A percentile compares a stretch with the other conserved stretches of the same genome.
phyloP scores from a whole-genome alignment of 2,113 vertebrate genomes.

The Monarcha castaneiventris region DNA sequence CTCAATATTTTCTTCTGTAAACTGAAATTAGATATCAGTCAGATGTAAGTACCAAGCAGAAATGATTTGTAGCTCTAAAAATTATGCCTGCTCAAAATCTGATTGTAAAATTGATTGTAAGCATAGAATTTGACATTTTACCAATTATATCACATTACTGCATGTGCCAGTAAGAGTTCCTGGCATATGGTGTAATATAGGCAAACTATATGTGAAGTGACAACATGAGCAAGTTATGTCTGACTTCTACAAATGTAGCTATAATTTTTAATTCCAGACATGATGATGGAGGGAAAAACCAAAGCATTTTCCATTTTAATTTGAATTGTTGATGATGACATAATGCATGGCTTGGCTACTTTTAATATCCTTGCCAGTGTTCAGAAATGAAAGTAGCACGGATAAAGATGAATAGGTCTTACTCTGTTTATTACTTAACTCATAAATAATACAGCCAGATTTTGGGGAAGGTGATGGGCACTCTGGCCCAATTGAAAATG shows the following conservation, averaged over 20 bases:
- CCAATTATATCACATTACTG: constrained; percentile 27
- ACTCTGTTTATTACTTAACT: neutral
- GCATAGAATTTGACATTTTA: constrained; percentile 39
- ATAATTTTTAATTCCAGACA: neutral
- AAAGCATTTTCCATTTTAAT: constrained; percentile 30
- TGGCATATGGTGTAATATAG: neutral
- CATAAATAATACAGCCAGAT: neutral
- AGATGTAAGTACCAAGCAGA: neutral
- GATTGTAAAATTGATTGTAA: constrained; percentile 29
- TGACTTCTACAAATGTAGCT: neutral
- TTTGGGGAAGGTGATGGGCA: neutral
- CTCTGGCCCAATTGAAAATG: neutral
- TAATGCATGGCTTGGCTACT: neutral
- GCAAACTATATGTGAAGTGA: constrained; percentile 39
- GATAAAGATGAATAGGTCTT: neutral
- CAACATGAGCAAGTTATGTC: neutral
- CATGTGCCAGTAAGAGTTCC: neutral
- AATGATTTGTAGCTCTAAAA: constrained; percentile 21
- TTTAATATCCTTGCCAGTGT: neutral
- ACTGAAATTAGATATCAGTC: constrained; percentile 7
- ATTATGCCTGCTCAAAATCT: neutral
- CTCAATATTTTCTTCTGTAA: constrained; percentile 9
- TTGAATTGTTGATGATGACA: neutral
- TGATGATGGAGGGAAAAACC: neutral
- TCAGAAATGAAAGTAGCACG: neutral